A percentile compares a stretch with the other conserved stretches of the same genome.
Evolutionary conservation across 1,140 invertebrate species (phyloP).

Genomic region (Saccostrea echinata): DNA sequence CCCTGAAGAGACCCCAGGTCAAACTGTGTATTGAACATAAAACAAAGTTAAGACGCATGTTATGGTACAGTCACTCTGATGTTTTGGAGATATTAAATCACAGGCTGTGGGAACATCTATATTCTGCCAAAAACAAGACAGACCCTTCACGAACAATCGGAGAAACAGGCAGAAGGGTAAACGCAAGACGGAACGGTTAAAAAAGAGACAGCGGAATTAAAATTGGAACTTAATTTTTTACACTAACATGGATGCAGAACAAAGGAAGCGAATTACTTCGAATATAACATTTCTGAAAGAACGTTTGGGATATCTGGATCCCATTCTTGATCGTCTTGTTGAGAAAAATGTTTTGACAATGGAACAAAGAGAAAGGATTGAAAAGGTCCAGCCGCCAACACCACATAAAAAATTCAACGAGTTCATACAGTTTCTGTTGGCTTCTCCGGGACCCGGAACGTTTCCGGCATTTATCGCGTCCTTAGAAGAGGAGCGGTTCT

Average conservation of each 20-base stretch:
- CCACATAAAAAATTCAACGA: constrained; percentile 59
- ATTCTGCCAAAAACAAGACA: constrained; percentile 9
- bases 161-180: not conserved
- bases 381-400: constrained; percentile 54
- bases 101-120: not conserved
- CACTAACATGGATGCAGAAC: constrained; percentile 52
- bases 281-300: constrained; percentile 61
- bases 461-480: constrained; percentile 53
- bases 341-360: constrained; percentile 51
- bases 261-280: constrained; percentile 57
- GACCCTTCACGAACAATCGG: not conserved
- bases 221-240: not conserved
- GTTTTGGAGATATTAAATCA: not conserved
- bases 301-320: constrained; percentile 55
- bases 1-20: not conserved
- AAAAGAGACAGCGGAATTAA: not conserved
- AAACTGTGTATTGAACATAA: not conserved
- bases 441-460: constrained; percentile 47
- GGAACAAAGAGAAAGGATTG: constrained; percentile 52
- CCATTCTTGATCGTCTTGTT: constrained; percentile 49
- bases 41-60: not conserved
- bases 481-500: constrained; percentile 57
- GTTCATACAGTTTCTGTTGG: constrained; percentile 56
- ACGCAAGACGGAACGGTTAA: not conserved
- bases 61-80: constrained; percentile 12